Evolutionary conservation across 2,113 vertebrate genomes (phyloP).

Genomic region (Epinephelus moara): DNA sequence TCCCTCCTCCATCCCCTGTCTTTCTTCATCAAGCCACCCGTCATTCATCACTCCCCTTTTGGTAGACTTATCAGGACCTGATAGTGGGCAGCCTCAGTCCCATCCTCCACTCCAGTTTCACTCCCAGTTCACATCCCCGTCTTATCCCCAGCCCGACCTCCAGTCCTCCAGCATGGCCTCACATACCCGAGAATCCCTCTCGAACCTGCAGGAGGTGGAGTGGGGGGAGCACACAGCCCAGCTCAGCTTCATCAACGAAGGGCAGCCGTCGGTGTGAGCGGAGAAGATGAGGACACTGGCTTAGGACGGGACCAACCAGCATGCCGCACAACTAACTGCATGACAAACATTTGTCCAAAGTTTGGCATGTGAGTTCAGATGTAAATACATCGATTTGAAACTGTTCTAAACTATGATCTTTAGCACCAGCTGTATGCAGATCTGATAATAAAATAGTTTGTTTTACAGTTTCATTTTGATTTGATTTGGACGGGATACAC

Average conservation of each 20-base stretch:
- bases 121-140: not conserved
- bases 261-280: slow-evolving; percentile 72
- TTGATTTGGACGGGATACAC: not conserved
- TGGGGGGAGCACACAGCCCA: slow-evolving; percentile 67
- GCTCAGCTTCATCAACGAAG: slow-evolving; percentile 85
- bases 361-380: slow-evolving; percentile 41
- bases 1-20: slow-evolving; percentile 47
- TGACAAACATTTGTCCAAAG: slow-evolving; percentile 46
- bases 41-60: slow-evolving; percentile 41
- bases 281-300: not conserved
- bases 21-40: slow-evolving; percentile 51
- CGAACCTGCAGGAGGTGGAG: slow-evolving; percentile 67
- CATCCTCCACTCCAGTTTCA: slow-evolving; percentile 4
- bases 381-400: slow-evolving; percentile 54
- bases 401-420: slow-evolving; percentile 13
- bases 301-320: slow-evolving; percentile 17
- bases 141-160: slow-evolving; percentile 17
- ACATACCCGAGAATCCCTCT: slow-evolving; percentile 28
- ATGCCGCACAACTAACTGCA: slow-evolving; percentile 68
- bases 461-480: slow-evolving; percentile 53
- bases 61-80: slow-evolving; percentile 38
- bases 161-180: slow-evolving; percentile 51
- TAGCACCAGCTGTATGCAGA: slow-evolving; percentile 43
- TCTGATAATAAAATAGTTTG: slow-evolving; percentile 53
- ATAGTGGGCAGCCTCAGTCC: not conserved